phyloP scores from a whole-genome alignment of 1,140 invertebrate species.

The Penaeus vannamei region DNA sequence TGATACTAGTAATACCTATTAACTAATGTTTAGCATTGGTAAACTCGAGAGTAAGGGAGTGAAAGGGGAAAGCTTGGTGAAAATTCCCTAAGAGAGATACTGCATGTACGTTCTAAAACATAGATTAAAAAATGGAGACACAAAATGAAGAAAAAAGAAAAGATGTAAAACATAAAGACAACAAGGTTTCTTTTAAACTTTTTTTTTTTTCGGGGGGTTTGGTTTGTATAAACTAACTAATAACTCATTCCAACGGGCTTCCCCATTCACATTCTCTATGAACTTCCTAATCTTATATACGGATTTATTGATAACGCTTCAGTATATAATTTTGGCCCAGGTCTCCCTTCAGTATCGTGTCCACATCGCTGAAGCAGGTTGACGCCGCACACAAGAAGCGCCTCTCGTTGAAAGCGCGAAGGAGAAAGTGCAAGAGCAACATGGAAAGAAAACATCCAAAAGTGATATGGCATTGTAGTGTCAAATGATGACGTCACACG shows the following conservation, averaged over 20 bases:
- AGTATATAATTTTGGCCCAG: conserved; percentile 38
- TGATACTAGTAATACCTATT: conserved; percentile 52
- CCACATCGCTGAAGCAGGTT: too few relatives aligned
- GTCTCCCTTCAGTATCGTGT: too few relatives aligned
- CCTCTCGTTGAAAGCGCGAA: too few relatives aligned
- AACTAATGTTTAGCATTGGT: conserved; percentile 51
- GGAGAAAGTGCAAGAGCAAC: too few relatives aligned
- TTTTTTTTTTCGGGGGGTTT: background rate
- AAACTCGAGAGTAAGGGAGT: conserved; percentile 57
- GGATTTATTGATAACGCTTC: conserved; percentile 57
- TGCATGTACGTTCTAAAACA: conserved; percentile 47
- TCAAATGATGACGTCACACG: too few relatives aligned
- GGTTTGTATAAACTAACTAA: conserved; percentile 27
- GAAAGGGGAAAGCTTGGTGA: conserved; percentile 65
- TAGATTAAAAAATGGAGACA: too few relatives aligned
- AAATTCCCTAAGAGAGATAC: conserved; percentile 53
- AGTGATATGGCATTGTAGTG: too few relatives aligned
- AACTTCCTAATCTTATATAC: conserved; percentile 58
- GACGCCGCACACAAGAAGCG: too few relatives aligned
- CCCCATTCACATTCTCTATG: conserved; percentile 59
- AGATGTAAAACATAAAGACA: conserved; percentile 38
- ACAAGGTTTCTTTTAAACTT: conserved; percentile 47
- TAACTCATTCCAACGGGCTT: conserved; percentile 39
- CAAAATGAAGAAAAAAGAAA: too few relatives aligned
- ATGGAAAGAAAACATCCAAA: too few relatives aligned